phyloP scores from a whole-genome alignment of 2,113 vertebrate genomes.

The Tragulus kanchil region DNA sequence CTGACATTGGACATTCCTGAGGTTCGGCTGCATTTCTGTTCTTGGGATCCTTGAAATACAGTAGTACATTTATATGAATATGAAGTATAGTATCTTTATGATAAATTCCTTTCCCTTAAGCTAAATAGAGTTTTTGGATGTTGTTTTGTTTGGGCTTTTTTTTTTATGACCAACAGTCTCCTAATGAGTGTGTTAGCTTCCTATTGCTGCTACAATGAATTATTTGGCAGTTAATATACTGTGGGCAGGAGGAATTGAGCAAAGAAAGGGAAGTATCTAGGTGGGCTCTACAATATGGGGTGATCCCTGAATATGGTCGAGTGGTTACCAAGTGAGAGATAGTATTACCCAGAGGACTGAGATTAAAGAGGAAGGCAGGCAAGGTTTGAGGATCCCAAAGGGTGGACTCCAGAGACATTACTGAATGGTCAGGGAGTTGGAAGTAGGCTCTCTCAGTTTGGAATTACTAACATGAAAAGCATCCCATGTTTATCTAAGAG shows the following conservation, averaged over 20 bases:
- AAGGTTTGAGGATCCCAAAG: not conserved
- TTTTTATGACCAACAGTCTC: not conserved
- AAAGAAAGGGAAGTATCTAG: not conserved
- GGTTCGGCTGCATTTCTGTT: not conserved
- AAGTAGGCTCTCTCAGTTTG: not conserved
- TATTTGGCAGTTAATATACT: not conserved
- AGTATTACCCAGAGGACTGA: not conserved
- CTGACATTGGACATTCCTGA: not conserved
- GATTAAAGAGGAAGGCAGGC: not conserved
- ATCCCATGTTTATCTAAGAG: not conserved
- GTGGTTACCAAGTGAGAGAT: not conserved
- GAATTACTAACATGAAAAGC: not conserved
- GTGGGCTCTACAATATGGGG: not conserved
- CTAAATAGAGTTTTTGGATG: not conserved
- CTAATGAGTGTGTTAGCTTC: not conserved
- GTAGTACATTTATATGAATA: no score
- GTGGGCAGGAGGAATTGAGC: not conserved
- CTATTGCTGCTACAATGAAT: not conserved
- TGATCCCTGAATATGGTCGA: not conserved
- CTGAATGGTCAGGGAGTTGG: not conserved
- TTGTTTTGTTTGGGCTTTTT: not conserved
- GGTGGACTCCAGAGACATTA: not conserved
- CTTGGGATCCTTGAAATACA: not conserved
- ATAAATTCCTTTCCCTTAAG: constrained; percentile 11
- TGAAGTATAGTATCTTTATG: not conserved